Base-by-base conservation (phyloP, 2,888 invertebrate genomes). In the Drosophila buzzatii region DNA sequence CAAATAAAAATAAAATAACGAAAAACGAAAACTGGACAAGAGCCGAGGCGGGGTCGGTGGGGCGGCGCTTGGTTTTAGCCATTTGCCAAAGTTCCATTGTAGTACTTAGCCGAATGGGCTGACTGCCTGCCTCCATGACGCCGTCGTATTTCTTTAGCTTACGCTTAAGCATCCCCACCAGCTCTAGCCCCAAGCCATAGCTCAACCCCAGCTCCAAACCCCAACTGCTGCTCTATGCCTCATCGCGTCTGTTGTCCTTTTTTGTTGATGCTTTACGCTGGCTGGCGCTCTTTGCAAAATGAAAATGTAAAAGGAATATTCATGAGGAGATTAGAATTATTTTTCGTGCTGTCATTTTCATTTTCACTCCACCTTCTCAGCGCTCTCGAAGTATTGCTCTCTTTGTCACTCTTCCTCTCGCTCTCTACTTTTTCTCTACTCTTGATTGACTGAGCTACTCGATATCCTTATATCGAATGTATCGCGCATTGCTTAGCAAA, bases 251-350 rank as follows among this genome's bases (percentile, higher is more conserved):
- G 82, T 81, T 77, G 80, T 87, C 76, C 80, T 76, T 82, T 82
- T 83, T 85, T 84, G 89, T 76, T 85, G 85, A 89, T 83, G 87
- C 78, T 77, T 85, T 76, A 65, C 83, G 70, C 83, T 77, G 56
- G 45, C 69, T 52, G 68, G 56, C 76, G 81, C 90, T 87, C 84
- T 87, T 90, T 85, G 83, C 79, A 73, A 83, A 85, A 84, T 84
- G 87, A 90, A 92, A 92, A 92, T 90, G 86, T 76, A 89, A 90
- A 91, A 88, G 89, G 92, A 92, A 92, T 92, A 92, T 92, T 92
- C 92, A 92, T 92, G 92, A 92, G 92, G 77, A 91, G 92, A 92
- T 92, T 92, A 91, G 91, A 92, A 92, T 91, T 92, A 91, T 92
- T 91, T 91, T 89, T 88, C 79, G 79, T 86, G 66, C 90, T 92